A percentile compares a stretch with the other conserved stretches of the same genome.
Evolutionary conservation across 2,888 invertebrate genomes (phyloP).

Genomic region (Drosophila lutescens): DNA sequence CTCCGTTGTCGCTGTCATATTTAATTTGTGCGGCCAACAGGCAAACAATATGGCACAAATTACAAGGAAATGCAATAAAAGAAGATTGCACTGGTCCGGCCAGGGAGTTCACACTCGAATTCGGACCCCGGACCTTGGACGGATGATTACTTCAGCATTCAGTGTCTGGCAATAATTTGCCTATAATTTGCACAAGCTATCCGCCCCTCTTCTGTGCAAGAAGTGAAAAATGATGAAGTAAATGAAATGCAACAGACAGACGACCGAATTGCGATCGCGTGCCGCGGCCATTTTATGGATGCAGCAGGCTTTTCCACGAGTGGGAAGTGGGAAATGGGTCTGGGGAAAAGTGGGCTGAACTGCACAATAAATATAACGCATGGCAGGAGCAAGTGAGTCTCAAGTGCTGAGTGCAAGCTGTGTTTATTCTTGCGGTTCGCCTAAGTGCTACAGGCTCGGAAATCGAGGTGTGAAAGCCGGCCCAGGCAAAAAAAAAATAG

Average conservation of each 20-base stretch:
- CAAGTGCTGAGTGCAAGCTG: slow-evolving; percentile 58
- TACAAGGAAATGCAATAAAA: slow-evolving; percentile 74
- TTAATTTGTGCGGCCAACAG: slow-evolving; percentile 62
- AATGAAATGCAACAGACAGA: slow-evolving; percentile 69
- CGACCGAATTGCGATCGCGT: slow-evolving; percentile 47
- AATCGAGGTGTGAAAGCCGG: slow-evolving; percentile 54
- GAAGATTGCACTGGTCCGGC: slow-evolving; percentile 44
- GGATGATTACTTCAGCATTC: slow-evolving; percentile 68
- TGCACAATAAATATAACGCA: slow-evolving; percentile 58
- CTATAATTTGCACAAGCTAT: slow-evolving; percentile 62
- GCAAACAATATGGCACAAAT: slow-evolving; percentile 74
- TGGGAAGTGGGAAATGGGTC: not conserved
- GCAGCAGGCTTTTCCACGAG: not conserved
- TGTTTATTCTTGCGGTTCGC: slow-evolving; percentile 30
- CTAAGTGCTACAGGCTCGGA: slow-evolving; percentile 65
- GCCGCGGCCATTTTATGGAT: slow-evolving; percentile 19
- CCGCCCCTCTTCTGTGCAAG: slow-evolving; percentile 4
- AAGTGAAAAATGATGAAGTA: slow-evolving; percentile 68
- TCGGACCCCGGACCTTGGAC: slow-evolving; percentile 18
- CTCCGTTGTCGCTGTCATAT: slow-evolving; percentile 40
- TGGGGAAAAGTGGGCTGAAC: not conserved
- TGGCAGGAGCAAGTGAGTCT: slow-evolving; percentile 64
- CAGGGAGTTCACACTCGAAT: slow-evolving; percentile 4
- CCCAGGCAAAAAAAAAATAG: no score
- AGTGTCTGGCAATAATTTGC: slow-evolving; percentile 70